These are phyloP conservation scores for Danionella cerebrum DNA, from an alignment of 2,113 vertebrate species.

Conservation along the genomic window DNA sequence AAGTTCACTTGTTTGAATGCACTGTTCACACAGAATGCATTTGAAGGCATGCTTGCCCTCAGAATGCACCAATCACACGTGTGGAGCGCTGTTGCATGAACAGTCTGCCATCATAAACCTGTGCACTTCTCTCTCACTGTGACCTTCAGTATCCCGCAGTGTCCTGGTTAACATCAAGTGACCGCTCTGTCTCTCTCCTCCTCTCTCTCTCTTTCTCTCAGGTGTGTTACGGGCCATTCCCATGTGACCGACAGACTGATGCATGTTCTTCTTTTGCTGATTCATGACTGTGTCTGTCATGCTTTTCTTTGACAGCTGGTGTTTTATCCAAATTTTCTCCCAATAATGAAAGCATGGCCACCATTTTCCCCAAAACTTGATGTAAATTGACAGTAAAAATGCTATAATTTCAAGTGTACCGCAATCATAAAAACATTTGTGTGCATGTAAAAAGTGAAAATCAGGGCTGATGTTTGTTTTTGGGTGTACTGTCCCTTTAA, in stretches of 20 bases:
- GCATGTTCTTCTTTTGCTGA: neutral
- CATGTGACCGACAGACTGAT: neutral
- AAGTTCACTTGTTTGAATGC: too few relatives aligned
- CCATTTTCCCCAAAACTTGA: too few relatives aligned
- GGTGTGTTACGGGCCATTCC: neutral
- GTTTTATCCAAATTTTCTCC: too few relatives aligned
- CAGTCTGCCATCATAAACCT: neutral
- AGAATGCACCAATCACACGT: neutral
- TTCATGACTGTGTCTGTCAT: neutral
- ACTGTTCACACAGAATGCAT: too few relatives aligned
- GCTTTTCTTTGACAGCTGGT: too few relatives aligned
- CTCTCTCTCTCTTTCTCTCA: neutral
- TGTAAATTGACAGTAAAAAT: too few relatives aligned
- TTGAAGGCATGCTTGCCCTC: too few relatives aligned
- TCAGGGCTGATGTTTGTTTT: neutral
- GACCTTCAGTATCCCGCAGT: conserved; percentile 48
- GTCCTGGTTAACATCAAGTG: conserved; percentile 32
- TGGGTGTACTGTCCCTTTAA: neutral
- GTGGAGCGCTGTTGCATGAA: neutral
- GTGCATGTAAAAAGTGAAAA: too few relatives aligned
- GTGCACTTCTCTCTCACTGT: conserved; percentile 1
- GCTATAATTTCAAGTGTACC: too few relatives aligned
- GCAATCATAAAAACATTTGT: too few relatives aligned
- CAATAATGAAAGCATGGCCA: too few relatives aligned
- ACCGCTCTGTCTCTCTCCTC: conserved; percentile 12